Evolutionary conservation across 2,888 invertebrate species (phyloP), one percentile per base, ranked within the genome.

Genomic region (Macaria notata): DNA sequence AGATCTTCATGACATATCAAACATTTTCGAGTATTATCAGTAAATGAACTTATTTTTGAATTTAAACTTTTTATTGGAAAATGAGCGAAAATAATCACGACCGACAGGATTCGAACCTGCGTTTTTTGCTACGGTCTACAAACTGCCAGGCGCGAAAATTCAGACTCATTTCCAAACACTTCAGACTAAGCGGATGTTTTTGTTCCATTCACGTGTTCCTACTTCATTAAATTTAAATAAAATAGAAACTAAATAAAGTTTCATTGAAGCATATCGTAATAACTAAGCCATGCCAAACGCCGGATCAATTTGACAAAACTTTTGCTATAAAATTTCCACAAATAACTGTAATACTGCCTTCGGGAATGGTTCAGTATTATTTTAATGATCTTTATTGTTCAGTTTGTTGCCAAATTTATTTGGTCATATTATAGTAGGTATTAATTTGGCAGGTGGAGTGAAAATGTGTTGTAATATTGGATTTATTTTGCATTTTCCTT

Each of bases 311-410:
- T 54, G 59, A 53, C 70, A 67, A 70, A 75, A 76, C 60, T 75
- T 76, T 73, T 61, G 65, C 64, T 54, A 76, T 75, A 70, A 72
- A 70, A 68, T 64, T 63, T 52, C 66, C 65, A 61, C 66, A 71
- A 64, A 66, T 69, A 46, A 46, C 45, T 29, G 31, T 33, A 41
- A 41, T 30, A 36, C 30, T 42, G 43, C n/a, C 43, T 46, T 50
- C 36, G 38, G 30, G 33, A 7, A 42, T 19, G 46, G 8, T 50
- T 5, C 43, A 19, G 36, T 50, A 46, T 43, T 50, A 51, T 56
- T 50, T 46, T 33, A 38, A 41, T 39, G 7, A 31, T 43, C 29
- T 5, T 30, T 38, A 9, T 39, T 39, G 31, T 19, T 19, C 19
- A 9, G 50, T 43, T 49, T 54, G 54, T 49, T 38, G 49, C 54